Evolutionary conservation across 1,140 invertebrate species (phyloP), one percentile per base, ranked within the genome.

Genomic region (Doryteuthis pealeii): DNA sequence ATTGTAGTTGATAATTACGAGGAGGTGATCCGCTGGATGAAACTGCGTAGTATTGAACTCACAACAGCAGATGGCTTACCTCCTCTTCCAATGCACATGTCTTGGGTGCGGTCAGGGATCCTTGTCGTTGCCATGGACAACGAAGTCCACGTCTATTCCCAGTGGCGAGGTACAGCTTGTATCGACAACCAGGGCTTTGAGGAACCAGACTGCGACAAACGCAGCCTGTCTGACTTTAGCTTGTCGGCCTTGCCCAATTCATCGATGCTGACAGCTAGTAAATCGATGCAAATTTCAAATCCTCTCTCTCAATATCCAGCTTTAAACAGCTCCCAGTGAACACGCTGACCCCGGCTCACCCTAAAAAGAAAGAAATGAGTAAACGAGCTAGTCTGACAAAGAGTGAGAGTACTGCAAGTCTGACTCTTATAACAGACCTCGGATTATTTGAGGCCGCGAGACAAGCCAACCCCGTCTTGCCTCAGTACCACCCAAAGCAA

Each of bases 401-500:
- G 15, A 85, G 82, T 81, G 84, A 87, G 28, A 85, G 83, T 74
- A 77, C 77, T 15, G 75, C 80, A 15, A 83, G 82, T 73, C 71
- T 84, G 58, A 74, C 77, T 12, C 75, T 85, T 65, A 83, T 87
- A 40, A 84, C 87, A 0, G 95, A 98, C 87, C 96, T 95, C 84
- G 97, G 97, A 0, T 85, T 99, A 43, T 99, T 99, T 89, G 96
- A 99, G 87, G 96, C 97, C 0, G 95, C 95, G n/a, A 91, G 96
- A 70, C 94, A 98, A 79, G 96, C 96, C 10, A 89, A 95, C 84
- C 97, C 97, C 0, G 96, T 99, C n/a, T 88, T 99, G 75, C 98
- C 98, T 0, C 98, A 99, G 83, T 99, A 99, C 88, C 98, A 99
- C 90, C 98, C 98, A 0, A 98, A 98, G 85, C 97, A 99, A 83